Percentiles rank a stretch among this genome's conserved stretches.
phyloP scores from a whole-genome alignment of 2,888 invertebrate species.

The Pachliopta kotzebuea region DNA sequence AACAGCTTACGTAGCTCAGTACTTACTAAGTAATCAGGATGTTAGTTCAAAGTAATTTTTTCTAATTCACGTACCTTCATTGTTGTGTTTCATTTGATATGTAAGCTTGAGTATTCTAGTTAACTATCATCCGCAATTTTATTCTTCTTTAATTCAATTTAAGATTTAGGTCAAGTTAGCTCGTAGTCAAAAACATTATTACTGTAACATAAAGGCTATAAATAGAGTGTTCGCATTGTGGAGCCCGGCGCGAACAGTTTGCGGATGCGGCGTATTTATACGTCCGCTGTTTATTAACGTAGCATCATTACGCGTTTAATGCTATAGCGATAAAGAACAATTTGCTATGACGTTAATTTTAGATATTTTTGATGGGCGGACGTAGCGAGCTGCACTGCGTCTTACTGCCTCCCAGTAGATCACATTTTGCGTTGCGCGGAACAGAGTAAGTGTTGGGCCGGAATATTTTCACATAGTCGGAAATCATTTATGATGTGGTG shows the following conservation, averaged over 20 bases:
- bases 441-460: neutral
- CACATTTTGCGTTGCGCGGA: neutral
- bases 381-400: neutral
- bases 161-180: too few species aligned
- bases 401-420: constrained; percentile 5
- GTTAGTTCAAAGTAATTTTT: too few species aligned
- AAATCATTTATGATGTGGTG: constrained; percentile 14
- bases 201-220: constrained; percentile 14
- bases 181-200: constrained; percentile 7
- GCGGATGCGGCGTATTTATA: constrained; percentile 25
- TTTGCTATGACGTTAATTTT: constrained; percentile 18
- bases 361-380: constrained; percentile 11
- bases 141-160: too few species aligned
- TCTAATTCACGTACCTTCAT: too few species aligned
- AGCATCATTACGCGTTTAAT: constrained; percentile 23
- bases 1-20: too few species aligned
- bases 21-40: too few species aligned
- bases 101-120: too few species aligned
- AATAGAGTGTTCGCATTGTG: constrained; percentile 18
- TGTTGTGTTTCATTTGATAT: too few species aligned
- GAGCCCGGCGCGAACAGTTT: constrained; percentile 19
- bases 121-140: too few species aligned
- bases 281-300: constrained; percentile 22
- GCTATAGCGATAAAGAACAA: constrained; percentile 15
- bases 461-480: constrained; percentile 11